Conservation (phyloP, 2,888 invertebrate genomes). For the Pardosa pseudoannulata region DNA sequence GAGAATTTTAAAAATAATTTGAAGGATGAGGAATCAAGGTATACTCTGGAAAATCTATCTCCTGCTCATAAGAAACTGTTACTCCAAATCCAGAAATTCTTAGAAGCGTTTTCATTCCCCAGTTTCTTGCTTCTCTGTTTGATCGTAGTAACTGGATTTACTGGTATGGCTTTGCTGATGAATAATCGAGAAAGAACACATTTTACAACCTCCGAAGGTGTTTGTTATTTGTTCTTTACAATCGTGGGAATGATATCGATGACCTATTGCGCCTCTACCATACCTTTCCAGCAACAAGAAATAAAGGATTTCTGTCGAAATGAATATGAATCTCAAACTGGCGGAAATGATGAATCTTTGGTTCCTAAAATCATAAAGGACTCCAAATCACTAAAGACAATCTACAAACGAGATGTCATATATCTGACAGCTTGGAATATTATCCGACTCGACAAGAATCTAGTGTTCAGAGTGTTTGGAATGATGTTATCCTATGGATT, state of each 20-base stretch:
- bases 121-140: neutral
- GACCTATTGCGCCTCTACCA: neutral
- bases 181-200: neutral
- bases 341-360: neutral
- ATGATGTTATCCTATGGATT: neutral
- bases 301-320: neutral
- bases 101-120: neutral
- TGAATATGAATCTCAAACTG: neutral
- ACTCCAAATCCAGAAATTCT: neutral
- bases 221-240: neutral
- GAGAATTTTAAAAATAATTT: too few relatives aligned
- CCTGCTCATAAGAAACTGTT: neutral
- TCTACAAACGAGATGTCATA: neutral
- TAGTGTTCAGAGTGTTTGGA: neutral
- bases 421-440: neutral
- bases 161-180: neutral
- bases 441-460: neutral
- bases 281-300: neutral
- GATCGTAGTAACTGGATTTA: neutral
- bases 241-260: neutral
- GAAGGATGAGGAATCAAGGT: too few relatives aligned
- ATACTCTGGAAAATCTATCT: neutral
- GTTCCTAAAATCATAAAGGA: neutral
- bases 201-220: neutral
- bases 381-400: neutral